These are phyloP conservation scores for Drosophila willistoni DNA, from an alignment of 1,140 invertebrate genomes.

Conservation along the genomic window DNA sequence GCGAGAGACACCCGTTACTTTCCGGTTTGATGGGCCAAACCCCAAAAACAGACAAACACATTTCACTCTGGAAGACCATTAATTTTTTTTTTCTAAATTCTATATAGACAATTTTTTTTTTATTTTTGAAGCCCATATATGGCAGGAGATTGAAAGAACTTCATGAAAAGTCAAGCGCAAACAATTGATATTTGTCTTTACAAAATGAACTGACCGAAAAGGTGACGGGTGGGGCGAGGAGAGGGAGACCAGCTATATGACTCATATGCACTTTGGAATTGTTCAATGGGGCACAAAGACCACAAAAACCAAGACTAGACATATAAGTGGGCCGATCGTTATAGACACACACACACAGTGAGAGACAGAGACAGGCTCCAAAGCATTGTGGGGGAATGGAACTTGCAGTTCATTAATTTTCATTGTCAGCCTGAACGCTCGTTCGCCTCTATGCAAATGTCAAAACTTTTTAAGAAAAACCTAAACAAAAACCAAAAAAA, in stretches of 20 bases:
- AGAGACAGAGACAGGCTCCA: constrained; percentile 12
- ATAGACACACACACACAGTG: not conserved
- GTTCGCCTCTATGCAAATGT: constrained; percentile 24
- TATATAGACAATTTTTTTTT: constrained; percentile 20
- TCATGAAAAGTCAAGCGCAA: constrained; percentile 4
- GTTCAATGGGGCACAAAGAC: constrained; percentile 27
- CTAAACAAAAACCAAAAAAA: constrained; percentile 13
- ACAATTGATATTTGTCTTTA: constrained; percentile 24
- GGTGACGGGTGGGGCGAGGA: not conserved
- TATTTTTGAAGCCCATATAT: constrained; percentile 15
- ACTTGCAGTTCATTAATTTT: constrained; percentile 36
- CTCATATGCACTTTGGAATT: constrained; percentile 31
- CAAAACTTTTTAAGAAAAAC: constrained; percentile 25
- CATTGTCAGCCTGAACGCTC: constrained; percentile 26
- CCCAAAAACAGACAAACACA: constrained; percentile 11
- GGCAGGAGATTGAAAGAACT: constrained; percentile 4
- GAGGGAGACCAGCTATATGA: not conserved
- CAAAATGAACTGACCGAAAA: not conserved
- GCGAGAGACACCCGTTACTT: not conserved
- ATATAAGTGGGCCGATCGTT: constrained; percentile 10
- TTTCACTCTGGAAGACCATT: constrained; percentile 15
- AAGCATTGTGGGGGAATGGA: not conserved
- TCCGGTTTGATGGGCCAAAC: constrained; percentile 20
- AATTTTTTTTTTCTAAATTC: constrained; percentile 18
- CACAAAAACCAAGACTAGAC: constrained; percentile 1